phyloP scores from a whole-genome alignment of 2,113 vertebrate genomes.

The Psittacara wagleri region DNA sequence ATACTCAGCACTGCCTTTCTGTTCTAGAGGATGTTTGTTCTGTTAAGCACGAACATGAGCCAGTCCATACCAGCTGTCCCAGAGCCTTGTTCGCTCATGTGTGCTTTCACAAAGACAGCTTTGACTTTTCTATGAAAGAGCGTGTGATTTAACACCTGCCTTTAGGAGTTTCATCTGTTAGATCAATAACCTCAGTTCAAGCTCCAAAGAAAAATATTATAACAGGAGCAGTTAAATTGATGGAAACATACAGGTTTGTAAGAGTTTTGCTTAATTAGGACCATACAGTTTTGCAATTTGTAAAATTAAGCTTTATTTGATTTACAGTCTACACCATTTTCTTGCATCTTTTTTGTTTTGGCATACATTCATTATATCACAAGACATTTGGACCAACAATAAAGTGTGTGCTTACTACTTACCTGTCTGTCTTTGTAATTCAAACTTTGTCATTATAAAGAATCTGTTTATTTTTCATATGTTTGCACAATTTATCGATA shows the following conservation, averaged over 20 bases:
- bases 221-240: background rate
- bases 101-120: background rate
- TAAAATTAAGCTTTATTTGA: background rate
- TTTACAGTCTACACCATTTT: background rate
- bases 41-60: background rate
- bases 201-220: background rate
- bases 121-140: background rate
- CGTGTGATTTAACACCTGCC: background rate
- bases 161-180: background rate
- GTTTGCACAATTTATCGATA: background rate
- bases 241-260: background rate
- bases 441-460: background rate
- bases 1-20: background rate
- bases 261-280: background rate
- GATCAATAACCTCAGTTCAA: background rate
- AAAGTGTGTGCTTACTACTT: background rate
- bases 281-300: background rate
- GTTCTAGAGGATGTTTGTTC: background rate
- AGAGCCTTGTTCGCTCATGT: background rate
- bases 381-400: background rate
- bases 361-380: background rate
- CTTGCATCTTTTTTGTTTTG: background rate
- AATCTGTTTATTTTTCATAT: background rate
- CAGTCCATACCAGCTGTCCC: background rate
- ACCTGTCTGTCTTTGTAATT: background rate